A percentile compares a stretch with the other conserved stretches of the same genome.
Evolutionary conservation across 1,140 invertebrate genomes (phyloP).

Genomic region (Drosophila persimilis): DNA sequence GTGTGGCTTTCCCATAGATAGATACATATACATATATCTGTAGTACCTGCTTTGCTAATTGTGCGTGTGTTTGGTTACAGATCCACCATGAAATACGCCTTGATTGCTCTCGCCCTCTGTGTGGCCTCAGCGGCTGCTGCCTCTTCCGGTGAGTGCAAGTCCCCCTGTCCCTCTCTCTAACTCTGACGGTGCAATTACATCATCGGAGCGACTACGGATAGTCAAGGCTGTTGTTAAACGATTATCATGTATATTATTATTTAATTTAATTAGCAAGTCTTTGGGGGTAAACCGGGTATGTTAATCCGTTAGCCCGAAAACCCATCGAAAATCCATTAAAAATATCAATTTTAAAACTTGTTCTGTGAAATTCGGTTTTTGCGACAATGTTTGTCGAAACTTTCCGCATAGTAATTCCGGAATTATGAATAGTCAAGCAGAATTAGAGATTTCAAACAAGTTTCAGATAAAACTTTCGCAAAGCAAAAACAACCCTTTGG

Average conservation of each 20-base stretch:
- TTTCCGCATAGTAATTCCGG: conserved; percentile 30
- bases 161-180: no score
- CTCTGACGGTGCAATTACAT: conserved; percentile 32
- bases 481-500: conserved; percentile 4
- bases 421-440: conserved; percentile 18
- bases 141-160: conserved; percentile 62
- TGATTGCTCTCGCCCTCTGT: conserved; percentile 58
- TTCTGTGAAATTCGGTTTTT: conserved; percentile 37
- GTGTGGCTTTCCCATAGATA: not conserved
- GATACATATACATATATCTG: no score
- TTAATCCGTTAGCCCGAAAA: conserved; percentile 30
- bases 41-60: conserved; percentile 7
- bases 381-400: conserved; percentile 42
- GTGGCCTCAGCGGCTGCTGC: conserved; percentile 45
- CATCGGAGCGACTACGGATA: conserved; percentile 17
- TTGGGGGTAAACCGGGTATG: conserved; percentile 21
- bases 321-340: conserved; percentile 14
- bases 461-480: conserved; percentile 30
- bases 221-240: conserved; percentile 6
- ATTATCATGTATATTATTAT: conserved; percentile 36
- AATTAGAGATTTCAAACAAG: not conserved
- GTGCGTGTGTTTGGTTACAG: conserved; percentile 22
- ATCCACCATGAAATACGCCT: conserved; percentile 61
- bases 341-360: conserved; percentile 19
- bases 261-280: conserved; percentile 46